These are phyloP conservation scores for Phasia obesa DNA, from an alignment of 2,888 invertebrate genomes.

Conservation along the genomic window DNA sequence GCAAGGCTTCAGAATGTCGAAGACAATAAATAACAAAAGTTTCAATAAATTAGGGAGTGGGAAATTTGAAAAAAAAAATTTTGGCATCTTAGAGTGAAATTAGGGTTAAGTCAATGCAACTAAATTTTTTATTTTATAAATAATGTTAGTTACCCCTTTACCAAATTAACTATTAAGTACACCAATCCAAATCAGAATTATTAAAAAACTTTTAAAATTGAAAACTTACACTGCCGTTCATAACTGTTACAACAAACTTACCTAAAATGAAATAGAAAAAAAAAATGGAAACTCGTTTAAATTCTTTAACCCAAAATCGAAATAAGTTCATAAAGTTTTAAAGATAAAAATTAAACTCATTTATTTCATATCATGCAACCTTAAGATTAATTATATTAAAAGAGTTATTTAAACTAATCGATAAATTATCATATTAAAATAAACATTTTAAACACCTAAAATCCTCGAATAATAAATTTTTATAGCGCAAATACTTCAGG, in stretches of 20 bases:
- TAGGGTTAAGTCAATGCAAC: too few relatives aligned
- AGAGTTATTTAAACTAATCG: too few relatives aligned
- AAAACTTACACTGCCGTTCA: constrained; percentile 67
- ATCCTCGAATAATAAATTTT: too few relatives aligned
- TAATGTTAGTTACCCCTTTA: neutral
- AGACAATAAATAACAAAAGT: too few relatives aligned
- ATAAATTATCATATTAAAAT: too few relatives aligned
- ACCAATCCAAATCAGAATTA: neutral
- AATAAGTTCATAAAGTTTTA: neutral
- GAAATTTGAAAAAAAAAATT: too few relatives aligned
- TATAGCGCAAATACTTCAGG: too few relatives aligned
- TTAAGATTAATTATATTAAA: neutral
- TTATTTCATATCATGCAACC: neutral
- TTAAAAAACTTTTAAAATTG: neutral
- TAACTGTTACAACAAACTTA: constrained; percentile 67
- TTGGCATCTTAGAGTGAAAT: too few relatives aligned
- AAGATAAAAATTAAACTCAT: neutral
- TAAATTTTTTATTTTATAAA: neutral
- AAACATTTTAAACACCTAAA: too few relatives aligned
- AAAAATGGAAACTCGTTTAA: constrained; percentile 10
- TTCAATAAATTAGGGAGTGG: too few relatives aligned
- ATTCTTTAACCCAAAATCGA: neutral
- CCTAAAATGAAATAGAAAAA: constrained; percentile 54
- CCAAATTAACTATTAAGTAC: neutral
- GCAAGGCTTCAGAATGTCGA: too few relatives aligned